Conservation (phyloP, 2,888 invertebrate species). For the Chrysolina oricalcia region DNA sequence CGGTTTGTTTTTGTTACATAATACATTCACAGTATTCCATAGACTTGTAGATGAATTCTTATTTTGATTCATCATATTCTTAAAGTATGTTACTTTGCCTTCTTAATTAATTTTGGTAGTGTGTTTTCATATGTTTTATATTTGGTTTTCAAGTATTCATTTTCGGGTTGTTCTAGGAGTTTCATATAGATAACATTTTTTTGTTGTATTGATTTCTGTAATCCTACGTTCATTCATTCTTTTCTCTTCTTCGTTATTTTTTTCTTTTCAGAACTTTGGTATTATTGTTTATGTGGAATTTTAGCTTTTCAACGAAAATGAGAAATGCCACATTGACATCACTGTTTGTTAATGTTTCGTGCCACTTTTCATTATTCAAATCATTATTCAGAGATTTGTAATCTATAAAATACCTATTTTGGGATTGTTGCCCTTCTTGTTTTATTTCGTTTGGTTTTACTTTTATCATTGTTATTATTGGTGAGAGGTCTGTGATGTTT, state of each 20-base stretch:
- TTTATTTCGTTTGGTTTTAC: conserved; percentile 18
- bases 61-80: conserved; percentile 4
- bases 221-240: conserved; percentile 12
- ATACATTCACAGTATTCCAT: conserved; percentile 14
- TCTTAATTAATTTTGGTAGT: conserved; percentile 21
- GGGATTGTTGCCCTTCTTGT: conserved; percentile 19
- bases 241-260: conserved; percentile 19
- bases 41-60: conserved; percentile 5
- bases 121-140: conserved; percentile 21
- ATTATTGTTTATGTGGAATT: conserved; percentile 23
- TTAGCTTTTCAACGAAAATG: conserved; percentile 12
- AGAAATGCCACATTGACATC: conserved; percentile 18
- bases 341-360: conserved; percentile 24
- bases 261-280: conserved; percentile 17
- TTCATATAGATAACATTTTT: conserved; percentile 19
- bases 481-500: conserved; percentile 25
- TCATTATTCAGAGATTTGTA: conserved; percentile 20
- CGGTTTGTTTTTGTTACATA: conserved; percentile 11
- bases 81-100: conserved; percentile 23
- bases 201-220: conserved; percentile 15
- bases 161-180: conserved; percentile 22
- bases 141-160: conserved; percentile 6
- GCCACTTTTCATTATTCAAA: conserved; percentile 21
- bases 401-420: conserved; percentile 19
- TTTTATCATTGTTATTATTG: conserved; percentile 29